phyloP scores from a whole-genome alignment of 1,140 invertebrate species.

The Drusus annulatus region DNA sequence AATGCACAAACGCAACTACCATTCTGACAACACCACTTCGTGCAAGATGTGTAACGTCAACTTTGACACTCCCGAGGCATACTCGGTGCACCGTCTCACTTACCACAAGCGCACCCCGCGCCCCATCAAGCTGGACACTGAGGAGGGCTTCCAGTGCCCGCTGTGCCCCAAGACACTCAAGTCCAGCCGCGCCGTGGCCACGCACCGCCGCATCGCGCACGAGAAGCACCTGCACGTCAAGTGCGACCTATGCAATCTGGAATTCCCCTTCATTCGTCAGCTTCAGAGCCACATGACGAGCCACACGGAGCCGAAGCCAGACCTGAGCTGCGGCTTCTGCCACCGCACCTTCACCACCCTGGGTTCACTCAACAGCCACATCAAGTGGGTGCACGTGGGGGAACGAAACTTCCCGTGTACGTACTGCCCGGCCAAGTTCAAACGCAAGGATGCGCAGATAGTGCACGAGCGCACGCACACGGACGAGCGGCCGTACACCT shows the following conservation, averaged over 20 bases:
- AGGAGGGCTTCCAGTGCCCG: conserved; percentile 21
- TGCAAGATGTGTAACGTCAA: conserved; percentile 33
- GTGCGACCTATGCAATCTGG: conserved; percentile 25
- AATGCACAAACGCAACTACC: conserved; percentile 36
- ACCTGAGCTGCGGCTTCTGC: conserved; percentile 33
- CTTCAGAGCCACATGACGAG: conserved; percentile 40
- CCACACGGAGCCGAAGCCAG: conserved; percentile 33
- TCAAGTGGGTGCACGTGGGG: conserved; percentile 47
- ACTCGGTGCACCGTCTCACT: not conserved
- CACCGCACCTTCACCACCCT: conserved; percentile 37
- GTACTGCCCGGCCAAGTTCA: conserved; percentile 43
- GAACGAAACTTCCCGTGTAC: conserved; percentile 38
- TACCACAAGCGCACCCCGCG: conserved; percentile 24
- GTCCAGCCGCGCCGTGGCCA: conserved; percentile 22
- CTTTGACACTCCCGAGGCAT: conserved; percentile 12
- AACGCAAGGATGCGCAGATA: conserved; percentile 38
- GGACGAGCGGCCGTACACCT: conserved; percentile 36
- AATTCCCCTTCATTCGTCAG: conserved; percentile 36
- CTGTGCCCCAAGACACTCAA: conserved; percentile 18
- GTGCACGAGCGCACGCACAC: conserved; percentile 46
- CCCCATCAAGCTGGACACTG: conserved; percentile 15
- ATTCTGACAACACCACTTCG: conserved; percentile 1
- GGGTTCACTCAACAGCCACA: conserved; percentile 44
- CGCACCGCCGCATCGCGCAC: conserved; percentile 20
- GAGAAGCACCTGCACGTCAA: conserved; percentile 38